These are phyloP conservation scores for Troglohyphantes excavatus DNA, from an alignment of 2,888 invertebrate species.

Conservation along the genomic window DNA sequence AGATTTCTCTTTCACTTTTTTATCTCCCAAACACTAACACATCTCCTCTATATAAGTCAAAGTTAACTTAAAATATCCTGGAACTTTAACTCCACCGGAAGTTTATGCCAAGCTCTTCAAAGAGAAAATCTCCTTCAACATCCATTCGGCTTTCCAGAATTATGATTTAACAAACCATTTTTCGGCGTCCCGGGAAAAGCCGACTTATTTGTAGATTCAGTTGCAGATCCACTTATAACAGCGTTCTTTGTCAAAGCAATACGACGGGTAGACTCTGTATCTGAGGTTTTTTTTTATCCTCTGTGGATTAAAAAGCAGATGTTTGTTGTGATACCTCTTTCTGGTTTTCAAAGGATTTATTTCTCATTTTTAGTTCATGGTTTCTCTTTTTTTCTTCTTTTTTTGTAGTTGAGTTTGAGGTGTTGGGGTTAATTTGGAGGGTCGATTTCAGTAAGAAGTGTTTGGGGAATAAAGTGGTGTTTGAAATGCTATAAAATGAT, in stretches of 20 bases:
- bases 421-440: background rate
- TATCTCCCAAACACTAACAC: too few species aligned
- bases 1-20: too few species aligned
- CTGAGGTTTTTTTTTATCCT: background rate
- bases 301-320: constrained; percentile 22
- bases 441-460: background rate
- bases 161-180: constrained; percentile 25
- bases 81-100: background rate
- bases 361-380: background rate
- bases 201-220: background rate
- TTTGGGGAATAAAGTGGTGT: too few species aligned
- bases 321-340: constrained; percentile 38
- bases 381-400: background rate
- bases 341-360: constrained; percentile 26
- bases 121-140: background rate
- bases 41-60: too few species aligned
- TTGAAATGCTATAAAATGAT: too few species aligned
- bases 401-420: background rate
- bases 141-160: background rate
- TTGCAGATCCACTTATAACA: constrained; percentile 14
- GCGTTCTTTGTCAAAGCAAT: background rate
- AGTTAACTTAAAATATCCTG: too few species aligned
- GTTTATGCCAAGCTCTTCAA: background rate
- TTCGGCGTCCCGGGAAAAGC: background rate
- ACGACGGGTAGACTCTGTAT: background rate